A percentile compares a stretch with the other conserved stretches of the same genome.
Evolutionary conservation across 2,113 vertebrate genomes (phyloP).

Genomic region (Phodopus roborovskii): DNA sequence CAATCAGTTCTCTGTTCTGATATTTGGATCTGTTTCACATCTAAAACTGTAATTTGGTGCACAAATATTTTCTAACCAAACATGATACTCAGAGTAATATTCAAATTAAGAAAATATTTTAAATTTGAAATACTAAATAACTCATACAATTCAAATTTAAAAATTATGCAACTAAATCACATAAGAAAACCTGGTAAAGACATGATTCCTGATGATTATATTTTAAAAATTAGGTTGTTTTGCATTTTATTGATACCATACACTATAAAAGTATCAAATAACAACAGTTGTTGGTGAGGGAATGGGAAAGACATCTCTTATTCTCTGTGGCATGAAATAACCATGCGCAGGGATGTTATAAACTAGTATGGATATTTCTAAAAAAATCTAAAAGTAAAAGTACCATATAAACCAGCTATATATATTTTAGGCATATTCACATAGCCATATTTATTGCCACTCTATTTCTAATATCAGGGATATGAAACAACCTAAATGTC

Average conservation of each 20-base stretch:
- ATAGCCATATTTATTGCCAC: neutral
- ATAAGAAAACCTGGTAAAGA: neutral
- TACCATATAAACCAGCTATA: neutral
- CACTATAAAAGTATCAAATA: neutral
- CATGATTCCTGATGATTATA: neutral
- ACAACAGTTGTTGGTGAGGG: neutral
- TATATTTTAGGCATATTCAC: neutral
- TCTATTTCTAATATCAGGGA: neutral
- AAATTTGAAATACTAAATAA: neutral
- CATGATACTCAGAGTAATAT: neutral
- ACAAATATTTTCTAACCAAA: neutral
- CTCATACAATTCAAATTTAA: neutral
- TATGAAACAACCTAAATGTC: neutral
- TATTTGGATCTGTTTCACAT: neutral
- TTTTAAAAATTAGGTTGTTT: neutral
- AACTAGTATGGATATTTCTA: neutral
- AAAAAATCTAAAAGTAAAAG: neutral
- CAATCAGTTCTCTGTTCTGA: neutral
- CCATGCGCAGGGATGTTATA: neutral
- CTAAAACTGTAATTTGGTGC: neutral
- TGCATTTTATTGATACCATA: neutral
- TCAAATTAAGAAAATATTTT: neutral
- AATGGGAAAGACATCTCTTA: neutral
- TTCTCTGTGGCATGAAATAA: neutral
- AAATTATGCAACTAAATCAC: neutral